These are phyloP conservation scores for Agrotis ipsilon DNA, from an alignment of 2,888 invertebrate genomes.

Conservation along the genomic window DNA sequence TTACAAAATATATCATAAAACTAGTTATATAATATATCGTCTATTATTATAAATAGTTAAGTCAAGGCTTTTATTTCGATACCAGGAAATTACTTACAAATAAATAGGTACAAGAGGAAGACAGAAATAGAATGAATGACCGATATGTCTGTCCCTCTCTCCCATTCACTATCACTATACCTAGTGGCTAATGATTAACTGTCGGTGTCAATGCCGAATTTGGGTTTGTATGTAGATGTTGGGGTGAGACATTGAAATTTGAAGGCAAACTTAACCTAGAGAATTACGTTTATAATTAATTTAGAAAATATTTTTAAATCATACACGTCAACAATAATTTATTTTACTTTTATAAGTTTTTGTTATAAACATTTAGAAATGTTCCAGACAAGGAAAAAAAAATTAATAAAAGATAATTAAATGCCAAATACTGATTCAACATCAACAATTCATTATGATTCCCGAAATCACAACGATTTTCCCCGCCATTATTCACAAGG, in stretches of 20 bases:
- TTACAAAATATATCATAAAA: conserved; percentile 10
- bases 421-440: conserved; percentile 1
- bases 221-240: conserved; percentile 33
- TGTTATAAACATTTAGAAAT: too few species aligned
- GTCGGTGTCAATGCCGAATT: conserved; percentile 51
- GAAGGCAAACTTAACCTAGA: conserved; percentile 21
- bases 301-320: too few species aligned
- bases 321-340: too few species aligned
- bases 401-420: too few species aligned
- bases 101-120: conserved; percentile 22
- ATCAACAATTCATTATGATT: background rate
- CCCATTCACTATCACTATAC: conserved; percentile 38
- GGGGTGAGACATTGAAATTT: conserved; percentile 30
- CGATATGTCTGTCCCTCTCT: conserved; percentile 42
- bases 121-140: conserved; percentile 34
- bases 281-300: background rate
- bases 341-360: too few species aligned
- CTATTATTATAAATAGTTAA: conserved; percentile 36
- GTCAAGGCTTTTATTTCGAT: conserved; percentile 54
- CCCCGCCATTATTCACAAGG: conserved; percentile 11
- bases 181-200: conserved; percentile 38
- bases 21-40: conserved; percentile 14
- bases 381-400: too few species aligned
- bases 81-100: conserved; percentile 54
- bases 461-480: conserved; percentile 6